Conservation (phyloP, 2,113 vertebrate species). For the Myodes glareolus region DNA sequence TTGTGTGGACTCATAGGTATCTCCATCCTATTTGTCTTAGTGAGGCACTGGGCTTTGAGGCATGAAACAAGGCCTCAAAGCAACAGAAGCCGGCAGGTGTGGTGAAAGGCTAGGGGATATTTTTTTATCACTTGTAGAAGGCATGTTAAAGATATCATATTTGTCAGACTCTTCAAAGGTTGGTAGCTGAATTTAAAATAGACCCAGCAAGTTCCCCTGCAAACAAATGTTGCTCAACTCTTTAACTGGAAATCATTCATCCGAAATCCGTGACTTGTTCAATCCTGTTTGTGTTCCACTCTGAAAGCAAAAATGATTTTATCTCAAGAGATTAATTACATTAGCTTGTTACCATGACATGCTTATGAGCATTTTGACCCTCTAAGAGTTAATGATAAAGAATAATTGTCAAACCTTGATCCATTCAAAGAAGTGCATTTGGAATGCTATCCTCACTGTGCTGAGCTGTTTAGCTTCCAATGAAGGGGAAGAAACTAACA, state of each 20-base stretch:
- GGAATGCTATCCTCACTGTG: background rate
- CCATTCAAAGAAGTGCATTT: background rate
- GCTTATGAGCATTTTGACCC: background rate
- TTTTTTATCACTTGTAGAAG: background rate
- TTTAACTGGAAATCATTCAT: background rate
- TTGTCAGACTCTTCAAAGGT: background rate
- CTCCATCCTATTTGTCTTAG: background rate
- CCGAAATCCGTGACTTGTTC: background rate
- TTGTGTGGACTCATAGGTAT: background rate
- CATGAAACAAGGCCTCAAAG: background rate
- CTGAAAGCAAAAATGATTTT: background rate
- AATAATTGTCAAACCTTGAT: background rate
- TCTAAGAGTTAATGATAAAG: background rate
- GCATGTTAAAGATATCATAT: background rate
- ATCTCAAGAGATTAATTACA: background rate
- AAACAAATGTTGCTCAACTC: slow-evolving; percentile 31
- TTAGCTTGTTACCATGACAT: background rate
- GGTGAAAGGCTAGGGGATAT: background rate
- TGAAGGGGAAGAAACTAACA: background rate
- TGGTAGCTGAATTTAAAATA: background rate
- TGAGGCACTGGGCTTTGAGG: background rate
- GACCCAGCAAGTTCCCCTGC: background rate
- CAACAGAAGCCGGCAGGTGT: background rate
- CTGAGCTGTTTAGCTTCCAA: background rate
- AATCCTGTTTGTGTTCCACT: background rate